Base-by-base conservation (phyloP, 2,888 invertebrate species). In the Nipponacmea schrenckii region DNA sequence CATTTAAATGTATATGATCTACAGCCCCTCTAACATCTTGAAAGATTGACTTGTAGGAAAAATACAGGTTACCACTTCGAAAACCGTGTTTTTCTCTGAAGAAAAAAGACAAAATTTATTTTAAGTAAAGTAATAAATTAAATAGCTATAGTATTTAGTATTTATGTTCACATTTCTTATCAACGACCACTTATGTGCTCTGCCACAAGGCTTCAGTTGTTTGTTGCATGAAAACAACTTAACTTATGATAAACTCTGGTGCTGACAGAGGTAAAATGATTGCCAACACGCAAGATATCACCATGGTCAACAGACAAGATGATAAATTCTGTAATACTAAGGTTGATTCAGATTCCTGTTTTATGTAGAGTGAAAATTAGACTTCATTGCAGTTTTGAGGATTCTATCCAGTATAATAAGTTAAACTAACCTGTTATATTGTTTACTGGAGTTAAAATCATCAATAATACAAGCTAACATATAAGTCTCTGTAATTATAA, bases 1-100 rank as follows among this genome's bases (percentile, higher is more conserved):
- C 82, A 70, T 79, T 74, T 17, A 74, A 67, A 81, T 93, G 92
- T 44, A 93, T 91, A 91, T 94, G 96, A 88, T 97, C 96, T 31
- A 98, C 96, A 15, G 97, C 96, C 84, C 93, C 94, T 81, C 98
- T 92, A 31, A 98, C 96, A 90, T 99, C 98, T 92, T 97, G 97
- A 91, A 97, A 98, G 88, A 98, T 97, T 63, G 97, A 97, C 89
- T 95, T 95, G 91, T 94, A 99, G 15, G 97, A 97, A 96, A 98
- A 98, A 77, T 94, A 94, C 75, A 98, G 91, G 86, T 97, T 96
- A 44, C 96, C 96, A 86, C 93, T 94, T 89, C 94, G 93, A 62
- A 97, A 95, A 24, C 97, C 96, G 48, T 93, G 93, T 77, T 92
- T 92, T 71, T 92, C 93, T 80, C 93, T 91, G 85, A 0, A 64